Evolutionary conservation across 2,888 invertebrate genomes (phyloP).

Genomic region (Phania funesta): DNA sequence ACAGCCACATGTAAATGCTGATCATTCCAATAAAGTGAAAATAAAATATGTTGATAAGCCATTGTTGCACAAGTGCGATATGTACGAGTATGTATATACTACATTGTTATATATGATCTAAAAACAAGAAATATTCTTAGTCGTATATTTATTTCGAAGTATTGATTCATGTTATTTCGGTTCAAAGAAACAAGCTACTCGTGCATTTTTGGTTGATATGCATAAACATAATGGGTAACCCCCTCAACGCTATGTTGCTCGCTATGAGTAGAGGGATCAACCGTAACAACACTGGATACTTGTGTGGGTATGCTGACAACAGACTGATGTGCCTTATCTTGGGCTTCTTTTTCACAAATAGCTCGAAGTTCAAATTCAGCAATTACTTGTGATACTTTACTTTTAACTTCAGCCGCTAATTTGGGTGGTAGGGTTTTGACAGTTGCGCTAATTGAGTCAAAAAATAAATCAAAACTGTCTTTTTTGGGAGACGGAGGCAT

Average conservation of each 20-base stretch:
- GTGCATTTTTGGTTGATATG: constrained; percentile 62
- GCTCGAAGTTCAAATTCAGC: constrained; percentile 74
- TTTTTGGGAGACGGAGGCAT: constrained; percentile 32
- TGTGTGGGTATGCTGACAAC: constrained; percentile 20
- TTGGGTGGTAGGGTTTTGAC: constrained; percentile 73
- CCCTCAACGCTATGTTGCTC: constrained; percentile 37
- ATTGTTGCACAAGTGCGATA: too few relatives aligned
- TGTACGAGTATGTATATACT: too few relatives aligned
- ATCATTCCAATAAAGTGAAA: too few relatives aligned
- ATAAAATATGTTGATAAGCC: too few relatives aligned
- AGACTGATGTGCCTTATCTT: constrained; percentile 38
- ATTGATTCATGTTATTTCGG: neutral
- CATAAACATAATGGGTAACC: constrained; percentile 65
- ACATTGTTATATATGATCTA: too few relatives aligned
- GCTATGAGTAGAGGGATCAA: constrained; percentile 2
- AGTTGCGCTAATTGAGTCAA: constrained; percentile 74
- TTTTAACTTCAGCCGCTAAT: constrained; percentile 74
- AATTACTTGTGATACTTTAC: constrained; percentile 73
- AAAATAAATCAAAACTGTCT: constrained; percentile 71
- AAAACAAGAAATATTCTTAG: too few relatives aligned
- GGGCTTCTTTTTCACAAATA: constrained; percentile 72
- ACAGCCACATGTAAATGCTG: too few relatives aligned
- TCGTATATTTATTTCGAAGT: neutral
- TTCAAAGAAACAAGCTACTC: constrained; percentile 12
- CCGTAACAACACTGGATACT: constrained; percentile 16